Evolutionary conservation across 2,113 vertebrate genomes (phyloP).

Genomic region (Colaptes auratus): DNA sequence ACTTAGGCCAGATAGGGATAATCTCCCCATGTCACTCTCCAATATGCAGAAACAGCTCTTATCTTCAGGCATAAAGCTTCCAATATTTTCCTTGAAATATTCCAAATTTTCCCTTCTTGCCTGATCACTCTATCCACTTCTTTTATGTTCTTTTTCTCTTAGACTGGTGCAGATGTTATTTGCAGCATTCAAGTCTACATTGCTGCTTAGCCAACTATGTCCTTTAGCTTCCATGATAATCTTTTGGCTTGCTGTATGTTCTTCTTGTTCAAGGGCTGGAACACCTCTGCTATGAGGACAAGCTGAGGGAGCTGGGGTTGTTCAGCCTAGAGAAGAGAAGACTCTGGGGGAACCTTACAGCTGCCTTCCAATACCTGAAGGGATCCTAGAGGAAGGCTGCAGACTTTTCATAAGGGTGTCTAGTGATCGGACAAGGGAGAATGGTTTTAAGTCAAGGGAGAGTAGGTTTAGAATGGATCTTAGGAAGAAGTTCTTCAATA

Average conservation of each 20-base stretch:
- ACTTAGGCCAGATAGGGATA: not conserved
- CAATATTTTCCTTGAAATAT: not conserved
- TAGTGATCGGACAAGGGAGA: too few species aligned
- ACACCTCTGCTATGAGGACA: too few species aligned
- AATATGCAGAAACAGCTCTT: not conserved
- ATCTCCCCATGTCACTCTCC: not conserved
- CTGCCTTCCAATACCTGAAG: too few species aligned
- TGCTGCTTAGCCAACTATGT: not conserved
- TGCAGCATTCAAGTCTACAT: not conserved
- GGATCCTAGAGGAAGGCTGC: too few species aligned
- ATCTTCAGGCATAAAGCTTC: not conserved
- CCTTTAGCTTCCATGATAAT: not conserved
- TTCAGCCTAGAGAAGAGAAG: too few species aligned
- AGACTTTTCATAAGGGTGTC: too few species aligned
- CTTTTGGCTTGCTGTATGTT: not conserved
- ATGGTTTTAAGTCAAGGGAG: too few species aligned
- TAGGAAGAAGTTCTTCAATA: too few species aligned
- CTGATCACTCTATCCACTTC: not conserved
- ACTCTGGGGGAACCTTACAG: too few species aligned
- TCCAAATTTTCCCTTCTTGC: not conserved
- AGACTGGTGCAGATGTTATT: not conserved
- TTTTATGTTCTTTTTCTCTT: not conserved
- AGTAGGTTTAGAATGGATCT: too few species aligned
- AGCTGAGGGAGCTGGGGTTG: too few species aligned
- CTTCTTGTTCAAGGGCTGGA: not conserved